Evolutionary conservation across 1,140 invertebrate species (phyloP), one percentile per base, ranked within the genome.

Genomic region (Apis laboriosa): DNA sequence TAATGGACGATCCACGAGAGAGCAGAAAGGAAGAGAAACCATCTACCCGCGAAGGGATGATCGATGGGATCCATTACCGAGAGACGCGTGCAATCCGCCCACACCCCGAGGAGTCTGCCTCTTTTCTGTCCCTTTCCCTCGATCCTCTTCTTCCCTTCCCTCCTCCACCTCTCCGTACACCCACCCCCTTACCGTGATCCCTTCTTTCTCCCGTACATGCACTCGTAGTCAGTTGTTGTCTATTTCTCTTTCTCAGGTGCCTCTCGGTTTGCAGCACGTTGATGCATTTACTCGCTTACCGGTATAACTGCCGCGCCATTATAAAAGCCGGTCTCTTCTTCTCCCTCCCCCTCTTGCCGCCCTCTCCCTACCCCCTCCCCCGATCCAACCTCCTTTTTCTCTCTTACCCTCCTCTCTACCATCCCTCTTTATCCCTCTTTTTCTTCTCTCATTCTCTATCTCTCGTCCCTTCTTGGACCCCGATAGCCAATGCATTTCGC

Each of bases 21-120:
- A 83, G 77, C 68, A 73, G 90, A 84, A 89, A 84, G 84, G 81
- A 90, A 83, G 87, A 89, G 83, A 88, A 83, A 77, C 80, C 85
- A 86, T 88, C 90, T 84, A 81, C 74, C 78, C 87, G 77, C 75
- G 87, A 80, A 90, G 88, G 86, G 86, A 92, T 91, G 91, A 92
- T 91, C 89, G 90, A 91, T 90, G 89, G 84, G 86, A 86, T 90
- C 91, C 90, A 91, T 91, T 92, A 90, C 86, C 88, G 81, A 86
- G 85, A 90, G 87, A 91, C 88, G 90, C 90, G 86, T 89, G 87
- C 90, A 90, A 92, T 92, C 90, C 91, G 90, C 90, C 91, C 87
- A 91, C 90, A 90, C 90, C 90, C 90, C 79, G 90, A 90, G 87
- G 87, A 88, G 76, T 83, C 64, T 64, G 34, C 5, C 61, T 24